Evolutionary conservation across 2,888 invertebrate genomes (phyloP).

Genomic region (Rhagonycha fulva): DNA sequence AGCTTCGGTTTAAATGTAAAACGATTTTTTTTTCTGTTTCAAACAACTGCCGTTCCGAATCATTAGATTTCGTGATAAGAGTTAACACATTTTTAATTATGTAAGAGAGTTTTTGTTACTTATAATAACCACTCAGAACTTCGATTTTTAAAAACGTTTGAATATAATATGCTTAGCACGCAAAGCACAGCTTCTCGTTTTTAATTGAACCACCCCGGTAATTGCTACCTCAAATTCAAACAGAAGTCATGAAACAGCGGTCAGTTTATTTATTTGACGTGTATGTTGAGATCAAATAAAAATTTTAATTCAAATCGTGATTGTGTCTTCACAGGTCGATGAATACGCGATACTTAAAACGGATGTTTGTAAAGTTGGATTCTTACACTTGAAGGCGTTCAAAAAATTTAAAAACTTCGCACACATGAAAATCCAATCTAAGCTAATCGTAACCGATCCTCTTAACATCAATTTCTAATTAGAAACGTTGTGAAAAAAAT

Average conservation of each 20-base stretch:
- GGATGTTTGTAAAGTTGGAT: not conserved
- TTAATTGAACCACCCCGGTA: not conserved
- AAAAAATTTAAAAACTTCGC: not conserved
- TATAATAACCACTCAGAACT: not conserved
- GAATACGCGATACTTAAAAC: constrained; percentile 27
- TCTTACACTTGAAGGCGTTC: not conserved
- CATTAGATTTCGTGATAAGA: not conserved
- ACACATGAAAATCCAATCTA: not conserved
- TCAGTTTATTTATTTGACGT: constrained; percentile 2
- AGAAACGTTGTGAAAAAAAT: not conserved
- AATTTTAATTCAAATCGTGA: constrained; percentile 20
- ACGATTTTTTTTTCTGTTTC: not conserved
- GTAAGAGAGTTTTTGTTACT: not conserved
- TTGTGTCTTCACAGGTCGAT: constrained; percentile 46
- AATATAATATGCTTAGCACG: too few relatives aligned
- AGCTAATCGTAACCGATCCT: not conserved
- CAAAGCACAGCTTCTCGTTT: not conserved
- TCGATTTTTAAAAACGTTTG: not conserved
- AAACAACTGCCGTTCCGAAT: not conserved
- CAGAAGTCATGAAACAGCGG: not conserved
- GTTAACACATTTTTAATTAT: not conserved
- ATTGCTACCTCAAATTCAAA: not conserved
- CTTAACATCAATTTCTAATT: not conserved
- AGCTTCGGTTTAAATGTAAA: not conserved
- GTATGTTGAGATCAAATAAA: constrained; percentile 22